Conservation (phyloP, 2,113 vertebrate genomes). For the Arvicanthis niloticus region DNA sequence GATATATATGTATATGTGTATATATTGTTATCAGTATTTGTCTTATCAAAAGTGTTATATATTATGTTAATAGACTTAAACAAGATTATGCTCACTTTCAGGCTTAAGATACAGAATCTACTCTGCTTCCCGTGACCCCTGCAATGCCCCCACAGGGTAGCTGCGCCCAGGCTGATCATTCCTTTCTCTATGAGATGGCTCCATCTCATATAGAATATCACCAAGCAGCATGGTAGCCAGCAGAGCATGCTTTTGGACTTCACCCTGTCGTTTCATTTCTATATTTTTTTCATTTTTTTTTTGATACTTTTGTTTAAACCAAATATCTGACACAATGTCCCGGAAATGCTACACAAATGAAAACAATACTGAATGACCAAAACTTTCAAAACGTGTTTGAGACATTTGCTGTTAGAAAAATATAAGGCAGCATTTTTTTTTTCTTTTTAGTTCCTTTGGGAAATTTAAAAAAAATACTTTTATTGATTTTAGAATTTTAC, state of each 20-base stretch:
- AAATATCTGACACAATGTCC: not conserved
- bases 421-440: not conserved
- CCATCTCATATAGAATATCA: not conserved
- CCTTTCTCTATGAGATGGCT: not conserved
- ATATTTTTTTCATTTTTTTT: not conserved
- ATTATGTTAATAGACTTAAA: not conserved
- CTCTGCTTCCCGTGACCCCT: not conserved
- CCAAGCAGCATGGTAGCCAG: accelerated
- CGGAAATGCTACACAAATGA: not conserved
- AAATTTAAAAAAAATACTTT: not conserved
- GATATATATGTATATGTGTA: not conserved
- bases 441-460: not conserved
- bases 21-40: not conserved
- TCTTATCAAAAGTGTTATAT: not conserved
- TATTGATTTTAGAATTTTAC: not conserved
- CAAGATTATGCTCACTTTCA: not conserved
- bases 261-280: not conserved
- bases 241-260: not conserved
- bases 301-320: not conserved
- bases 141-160: not conserved
- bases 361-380: not conserved
- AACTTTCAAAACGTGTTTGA: not conserved
- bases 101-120: not conserved
- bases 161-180: too few relatives aligned
- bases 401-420: conserved; percentile 6